phyloP scores from a whole-genome alignment of 2,888 invertebrate genomes.

The Acronicta psi region DNA sequence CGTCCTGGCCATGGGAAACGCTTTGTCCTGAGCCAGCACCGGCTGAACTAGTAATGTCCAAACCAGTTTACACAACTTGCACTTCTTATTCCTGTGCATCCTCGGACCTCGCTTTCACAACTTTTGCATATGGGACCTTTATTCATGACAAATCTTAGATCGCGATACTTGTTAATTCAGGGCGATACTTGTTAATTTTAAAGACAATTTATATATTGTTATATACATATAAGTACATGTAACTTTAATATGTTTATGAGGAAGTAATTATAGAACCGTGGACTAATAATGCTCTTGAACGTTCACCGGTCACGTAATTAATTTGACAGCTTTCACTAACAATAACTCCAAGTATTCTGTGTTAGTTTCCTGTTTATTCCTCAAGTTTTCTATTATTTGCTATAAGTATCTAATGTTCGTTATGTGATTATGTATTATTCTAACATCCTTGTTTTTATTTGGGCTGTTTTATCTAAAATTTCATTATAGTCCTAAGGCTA shows the following conservation, averaged over 20 bases:
- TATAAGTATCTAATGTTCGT: slow-evolving; percentile 9
- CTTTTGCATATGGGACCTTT: slow-evolving; percentile 55
- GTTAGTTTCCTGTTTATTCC: slow-evolving; percentile 40
- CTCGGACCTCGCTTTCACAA: slow-evolving; percentile 70
- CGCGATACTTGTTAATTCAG: background rate
- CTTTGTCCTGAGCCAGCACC: slow-evolving; percentile 67
- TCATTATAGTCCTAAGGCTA: too few relatives aligned
- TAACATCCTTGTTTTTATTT: slow-evolving; percentile 26
- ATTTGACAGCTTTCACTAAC: slow-evolving; percentile 62
- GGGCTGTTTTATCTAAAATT: too few relatives aligned
- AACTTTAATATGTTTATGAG: slow-evolving; percentile 49
- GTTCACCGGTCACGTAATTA: slow-evolving; percentile 65
- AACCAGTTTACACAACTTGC: slow-evolving; percentile 82
- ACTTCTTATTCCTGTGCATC: slow-evolving; percentile 70
- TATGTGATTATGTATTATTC: slow-evolving; percentile 7
- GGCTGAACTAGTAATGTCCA: slow-evolving; percentile 56
- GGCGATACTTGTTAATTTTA: background rate
- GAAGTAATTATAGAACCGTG: slow-evolving; percentile 62
- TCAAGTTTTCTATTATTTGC: slow-evolving; percentile 21
- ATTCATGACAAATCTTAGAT: slow-evolving; percentile 6
- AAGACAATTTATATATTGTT: slow-evolving; percentile 11
- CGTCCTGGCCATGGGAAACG: too few relatives aligned
- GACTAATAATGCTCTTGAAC: slow-evolving; percentile 64
- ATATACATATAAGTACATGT: slow-evolving; percentile 5
- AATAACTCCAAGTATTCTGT: slow-evolving; percentile 44